Evolutionary conservation across 1,140 invertebrate genomes (phyloP).

Genomic region (Megathymus violae): DNA sequence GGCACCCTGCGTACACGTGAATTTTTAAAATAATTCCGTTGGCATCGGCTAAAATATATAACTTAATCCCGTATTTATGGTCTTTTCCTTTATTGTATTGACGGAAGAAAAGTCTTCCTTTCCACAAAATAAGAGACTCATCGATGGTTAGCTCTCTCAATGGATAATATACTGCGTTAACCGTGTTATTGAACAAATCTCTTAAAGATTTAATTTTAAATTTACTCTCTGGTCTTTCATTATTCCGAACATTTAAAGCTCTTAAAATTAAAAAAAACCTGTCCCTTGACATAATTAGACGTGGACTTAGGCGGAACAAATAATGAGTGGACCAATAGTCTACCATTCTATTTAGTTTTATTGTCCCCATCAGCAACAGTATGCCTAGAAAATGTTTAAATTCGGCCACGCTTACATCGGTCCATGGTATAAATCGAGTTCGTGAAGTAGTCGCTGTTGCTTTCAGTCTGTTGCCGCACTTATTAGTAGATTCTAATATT

Average conservation of each 20-base stretch:
- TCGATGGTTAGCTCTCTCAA: constrained; percentile 44
- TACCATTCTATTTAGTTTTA: constrained; percentile 14
- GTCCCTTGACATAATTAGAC: constrained; percentile 10
- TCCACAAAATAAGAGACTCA: constrained; percentile 52
- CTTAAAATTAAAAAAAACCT: constrained; percentile 18
- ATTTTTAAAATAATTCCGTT: constrained; percentile 31
- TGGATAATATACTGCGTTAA: constrained; percentile 43
- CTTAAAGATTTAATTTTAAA: constrained; percentile 22
- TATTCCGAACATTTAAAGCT: constrained; percentile 1
- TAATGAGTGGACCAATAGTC: constrained; percentile 21
- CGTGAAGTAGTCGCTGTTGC: no score
- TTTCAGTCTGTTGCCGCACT: no score
- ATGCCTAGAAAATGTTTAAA: constrained; percentile 11
- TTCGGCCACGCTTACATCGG: background rate
- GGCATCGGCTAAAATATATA: constrained; percentile 32
- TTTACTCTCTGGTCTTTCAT: constrained; percentile 3
- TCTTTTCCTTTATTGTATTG: constrained; percentile 54
- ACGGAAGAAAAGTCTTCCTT: constrained; percentile 49
- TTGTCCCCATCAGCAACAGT: constrained; percentile 12
- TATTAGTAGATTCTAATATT: no score
- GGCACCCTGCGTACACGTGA: constrained; percentile 33
- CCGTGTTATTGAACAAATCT: constrained; percentile 21
- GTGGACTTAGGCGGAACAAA: constrained; percentile 11
- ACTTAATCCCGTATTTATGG: constrained; percentile 53
- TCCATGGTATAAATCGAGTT: no score